Percentiles rank a stretch among this genome's conserved stretches.
These are phyloP conservation scores for Bos indicus DNA, from an alignment of 2,113 vertebrate genomes.

Conservation along the genomic window DNA sequence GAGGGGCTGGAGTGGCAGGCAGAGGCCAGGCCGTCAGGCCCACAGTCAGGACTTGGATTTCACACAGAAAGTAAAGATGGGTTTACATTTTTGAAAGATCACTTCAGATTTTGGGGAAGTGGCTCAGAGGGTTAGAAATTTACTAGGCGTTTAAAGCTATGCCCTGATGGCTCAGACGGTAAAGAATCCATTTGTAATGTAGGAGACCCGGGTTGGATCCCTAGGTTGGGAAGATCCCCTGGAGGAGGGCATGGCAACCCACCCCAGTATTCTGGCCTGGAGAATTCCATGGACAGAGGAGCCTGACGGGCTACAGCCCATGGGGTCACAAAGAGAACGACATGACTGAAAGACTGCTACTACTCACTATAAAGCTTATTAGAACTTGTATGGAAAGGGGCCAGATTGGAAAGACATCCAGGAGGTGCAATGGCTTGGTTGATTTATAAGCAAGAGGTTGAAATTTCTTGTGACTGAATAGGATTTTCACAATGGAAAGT, in stretches of 20 bases:
- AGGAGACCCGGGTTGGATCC: background rate
- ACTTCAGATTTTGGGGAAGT: background rate
- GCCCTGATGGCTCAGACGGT: background rate
- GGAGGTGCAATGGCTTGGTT: background rate
- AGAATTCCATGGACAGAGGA: background rate
- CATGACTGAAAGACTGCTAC: background rate
- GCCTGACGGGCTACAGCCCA: background rate
- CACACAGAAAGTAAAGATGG: background rate
- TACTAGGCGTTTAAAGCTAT: background rate
- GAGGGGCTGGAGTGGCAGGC: background rate
- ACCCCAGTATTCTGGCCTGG: background rate
- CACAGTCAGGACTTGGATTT: background rate
- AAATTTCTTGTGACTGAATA: background rate
- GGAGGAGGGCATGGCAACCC: background rate
- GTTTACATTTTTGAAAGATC: background rate
- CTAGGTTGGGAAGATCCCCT: background rate
- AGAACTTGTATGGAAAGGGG: background rate
- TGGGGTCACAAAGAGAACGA: background rate
- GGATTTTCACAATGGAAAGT: background rate
- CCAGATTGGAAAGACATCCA: background rate
- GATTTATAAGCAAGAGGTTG: background rate
- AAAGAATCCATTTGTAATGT: background rate
- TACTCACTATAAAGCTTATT: background rate
- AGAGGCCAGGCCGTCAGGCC: accelerated
- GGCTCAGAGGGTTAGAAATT: background rate